Evolutionary conservation across 2,797 vertebrate species (phyloP).

Genomic region (Loriculus beryllinus): DNA sequence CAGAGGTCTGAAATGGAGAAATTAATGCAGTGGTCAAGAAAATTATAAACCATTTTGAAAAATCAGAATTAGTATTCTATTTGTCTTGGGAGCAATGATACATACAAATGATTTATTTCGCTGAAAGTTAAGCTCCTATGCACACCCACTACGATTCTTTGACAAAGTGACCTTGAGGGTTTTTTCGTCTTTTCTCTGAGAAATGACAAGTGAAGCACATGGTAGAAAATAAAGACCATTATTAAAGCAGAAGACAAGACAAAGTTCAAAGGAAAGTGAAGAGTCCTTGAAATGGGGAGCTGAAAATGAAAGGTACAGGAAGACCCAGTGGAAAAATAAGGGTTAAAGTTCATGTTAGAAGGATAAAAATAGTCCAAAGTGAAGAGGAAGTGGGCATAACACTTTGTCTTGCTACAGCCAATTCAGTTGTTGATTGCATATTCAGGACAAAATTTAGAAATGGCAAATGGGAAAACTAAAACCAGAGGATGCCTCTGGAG

Average conservation of each 20-base stretch:
- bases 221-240: background rate
- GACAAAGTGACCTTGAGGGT: background rate
- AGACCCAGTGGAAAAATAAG: background rate
- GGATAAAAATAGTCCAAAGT: background rate
- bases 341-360: background rate
- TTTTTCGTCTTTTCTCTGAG: background rate
- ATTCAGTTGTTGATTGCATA: background rate
- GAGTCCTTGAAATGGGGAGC: background rate
- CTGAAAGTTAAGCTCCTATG: background rate
- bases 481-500: background rate
- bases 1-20: background rate
- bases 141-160: background rate
- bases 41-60: background rate
- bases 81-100: background rate
- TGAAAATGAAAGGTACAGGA: background rate
- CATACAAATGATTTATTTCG: background rate
- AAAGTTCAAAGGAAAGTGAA: background rate
- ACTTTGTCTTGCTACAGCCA: background rate
- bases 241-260: background rate
- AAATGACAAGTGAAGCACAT: background rate
- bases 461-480: background rate
- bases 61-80: background rate
- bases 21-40: background rate
- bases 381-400: background rate
- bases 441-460: background rate